Conservation (phyloP, 2,888 invertebrate genomes). For the Eupsilia transversa region DNA sequence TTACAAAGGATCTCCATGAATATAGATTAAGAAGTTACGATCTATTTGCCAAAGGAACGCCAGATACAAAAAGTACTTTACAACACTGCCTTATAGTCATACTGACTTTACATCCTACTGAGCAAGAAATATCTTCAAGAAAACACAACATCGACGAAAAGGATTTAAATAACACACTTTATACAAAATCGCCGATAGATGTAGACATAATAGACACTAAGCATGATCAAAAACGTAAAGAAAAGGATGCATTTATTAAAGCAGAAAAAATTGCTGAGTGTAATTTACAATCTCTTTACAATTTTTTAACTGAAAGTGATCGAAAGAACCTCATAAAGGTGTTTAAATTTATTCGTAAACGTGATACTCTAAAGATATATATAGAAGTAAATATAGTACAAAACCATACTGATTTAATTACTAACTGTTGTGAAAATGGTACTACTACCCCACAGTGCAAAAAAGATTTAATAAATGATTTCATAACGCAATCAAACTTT, state of each 20-base stretch:
- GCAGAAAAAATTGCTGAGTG: conserved; percentile 69
- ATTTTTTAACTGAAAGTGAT: conserved; percentile 75
- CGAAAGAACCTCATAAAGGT: conserved; percentile 75
- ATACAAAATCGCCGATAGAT: conserved; percentile 72
- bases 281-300: conserved; percentile 78
- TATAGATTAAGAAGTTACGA: conserved; percentile 78
- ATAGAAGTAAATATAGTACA: conserved; percentile 73
- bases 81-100: conserved; percentile 79
- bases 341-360: conserved; percentile 76
- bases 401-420: conserved; percentile 72
- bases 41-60: conserved; percentile 70
- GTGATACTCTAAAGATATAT: conserved; percentile 80
- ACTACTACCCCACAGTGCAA: conserved; percentile 61
- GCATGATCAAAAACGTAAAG: conserved; percentile 63
- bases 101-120: conserved; percentile 74
- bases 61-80: conserved; percentile 46
- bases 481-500: conserved; percentile 27
- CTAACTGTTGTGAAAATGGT: conserved; percentile 73
- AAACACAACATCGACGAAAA: conserved; percentile 58
- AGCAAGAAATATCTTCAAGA: conserved; percentile 38
- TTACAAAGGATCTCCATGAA: conserved; percentile 74
- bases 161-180: conserved; percentile 71
- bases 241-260: conserved; percentile 57
- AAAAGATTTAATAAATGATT: conserved; percentile 40
- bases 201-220: conserved; percentile 81